Percentiles rank a stretch among this genome's conserved stretches.
phyloP scores from a whole-genome alignment of 30 jellyfish, hydroid and myxozoan species.

The Pseudorhiza aurosa region DNA sequence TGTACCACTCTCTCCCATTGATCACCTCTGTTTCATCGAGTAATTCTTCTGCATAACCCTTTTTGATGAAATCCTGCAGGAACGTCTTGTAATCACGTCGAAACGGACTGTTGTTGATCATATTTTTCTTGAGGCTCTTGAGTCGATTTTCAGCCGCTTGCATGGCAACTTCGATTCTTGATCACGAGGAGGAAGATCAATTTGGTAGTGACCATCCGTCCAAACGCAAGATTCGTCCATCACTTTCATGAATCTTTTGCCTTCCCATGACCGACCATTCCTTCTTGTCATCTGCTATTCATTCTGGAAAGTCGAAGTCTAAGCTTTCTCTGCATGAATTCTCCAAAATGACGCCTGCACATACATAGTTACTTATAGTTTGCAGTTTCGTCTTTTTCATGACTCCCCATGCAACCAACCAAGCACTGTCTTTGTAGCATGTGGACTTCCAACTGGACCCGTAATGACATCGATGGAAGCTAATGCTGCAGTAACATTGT shows the following conservation, averaged over 20 bases:
- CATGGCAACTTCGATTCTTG: slow-evolving; percentile 10
- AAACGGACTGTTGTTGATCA: slow-evolving; percentile 18
- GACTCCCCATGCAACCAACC: slow-evolving; percentile 54
- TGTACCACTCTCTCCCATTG: slow-evolving; percentile 39
- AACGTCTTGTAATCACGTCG: slow-evolving; percentile 32
- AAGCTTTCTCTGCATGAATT: slow-evolving; percentile 28
- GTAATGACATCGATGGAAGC: slow-evolving; percentile 38
- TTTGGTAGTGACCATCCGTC: slow-evolving; percentile 23
- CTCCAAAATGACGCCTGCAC: slow-evolving; percentile 47
- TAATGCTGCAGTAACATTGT: slow-evolving; percentile 52
- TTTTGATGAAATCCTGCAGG: slow-evolving; percentile 28
- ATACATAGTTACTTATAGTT: slow-evolving; percentile 25
- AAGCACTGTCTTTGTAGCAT: slow-evolving; percentile 47
- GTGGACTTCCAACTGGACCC: slow-evolving; percentile 22
- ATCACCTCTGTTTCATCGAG: neutral
- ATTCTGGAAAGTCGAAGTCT: slow-evolving; percentile 45
- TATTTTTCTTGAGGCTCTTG: slow-evolving; percentile 16
- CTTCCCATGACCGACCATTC: slow-evolving; percentile 63
- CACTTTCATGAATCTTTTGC: slow-evolving; percentile 20
- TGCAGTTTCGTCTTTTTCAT: slow-evolving; percentile 19
- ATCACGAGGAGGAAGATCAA: slow-evolving; percentile 25
- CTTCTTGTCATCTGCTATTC: slow-evolving; percentile 46
- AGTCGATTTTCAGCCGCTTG: slow-evolving; percentile 39
- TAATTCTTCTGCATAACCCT: slow-evolving; percentile 29
- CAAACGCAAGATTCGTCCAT: slow-evolving; percentile 26